Base-by-base conservation (phyloP, 2,888 invertebrate genomes). In the Coenonympha glycerion region DNA sequence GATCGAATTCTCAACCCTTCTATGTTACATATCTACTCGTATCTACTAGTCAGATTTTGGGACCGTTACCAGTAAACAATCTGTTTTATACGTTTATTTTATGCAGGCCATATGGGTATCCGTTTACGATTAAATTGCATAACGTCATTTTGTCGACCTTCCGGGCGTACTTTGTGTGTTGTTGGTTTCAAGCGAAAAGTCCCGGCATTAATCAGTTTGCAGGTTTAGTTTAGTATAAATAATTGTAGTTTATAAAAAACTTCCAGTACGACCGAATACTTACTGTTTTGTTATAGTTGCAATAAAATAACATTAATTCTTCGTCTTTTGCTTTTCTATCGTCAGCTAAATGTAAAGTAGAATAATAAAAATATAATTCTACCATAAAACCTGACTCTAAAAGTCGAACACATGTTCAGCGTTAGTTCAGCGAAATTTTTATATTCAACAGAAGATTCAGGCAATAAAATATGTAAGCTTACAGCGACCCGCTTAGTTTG, bases 1-100 rank as follows among this genome's bases (percentile, higher is more conserved):
- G 74, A 84, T 86, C 81, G 69, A 71, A 78, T 76, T 77, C 73
- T 74, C 68, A 81, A 83, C 84, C 83, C 84, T 85, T 85, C 78
- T 73, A 76, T 74, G 68, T n/a, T n/a, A n/a, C n/a, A n/a, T n/a
- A n/a, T n/a, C n/a, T n/a, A n/a, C n/a, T n/a, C n/a, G n/a, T 76
- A 39, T 9, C 15, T 39, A 76, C 76, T 74, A 79, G 73, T 77
- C 74, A 73, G 70, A 69, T 71, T 70, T 68, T 68, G 61, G 69
- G 69, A 76, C 66, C 76, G 61, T 59, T 62, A 72, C 69, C 66
- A 72, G 73, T 74, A 71, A 58, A 52, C 52, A 46, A 28, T 39
- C 40, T 42, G 49, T 52, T 56, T 50, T 53, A 52, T 59, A 49
- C 41, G n/a, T n/a, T n/a, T n/a, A n/a, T 41, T 16, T 36, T 37